Evolutionary conservation across 2,113 vertebrate genomes (phyloP).

Genomic region (Lasiurus cinereus): DNA sequence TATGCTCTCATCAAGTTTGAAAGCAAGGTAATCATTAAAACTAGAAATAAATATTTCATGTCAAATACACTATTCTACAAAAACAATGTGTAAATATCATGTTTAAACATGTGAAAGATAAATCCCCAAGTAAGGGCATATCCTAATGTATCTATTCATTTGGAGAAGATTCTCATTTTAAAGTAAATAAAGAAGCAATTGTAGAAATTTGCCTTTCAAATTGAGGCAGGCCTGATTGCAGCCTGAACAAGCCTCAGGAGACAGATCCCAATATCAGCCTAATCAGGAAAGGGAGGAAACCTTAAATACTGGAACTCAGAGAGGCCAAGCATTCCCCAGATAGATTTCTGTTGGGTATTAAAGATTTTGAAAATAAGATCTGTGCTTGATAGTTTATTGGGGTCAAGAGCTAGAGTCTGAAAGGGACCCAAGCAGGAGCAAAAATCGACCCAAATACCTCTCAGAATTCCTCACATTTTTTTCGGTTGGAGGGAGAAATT

Average conservation of each 20-base stretch:
- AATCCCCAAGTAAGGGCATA: neutral
- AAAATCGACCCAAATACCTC: neutral
- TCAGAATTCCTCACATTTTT: neutral
- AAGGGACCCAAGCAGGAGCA: neutral
- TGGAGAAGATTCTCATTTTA: conserved; percentile 31
- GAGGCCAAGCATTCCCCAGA: neutral
- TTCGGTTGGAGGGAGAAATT: neutral
- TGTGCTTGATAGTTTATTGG: neutral
- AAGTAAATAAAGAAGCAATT: conserved; percentile 64
- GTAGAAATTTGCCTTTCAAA: conserved; percentile 65
- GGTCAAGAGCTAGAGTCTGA: neutral
- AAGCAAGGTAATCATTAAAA: conserved; percentile 59
- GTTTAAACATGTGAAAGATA: conserved; percentile 56
- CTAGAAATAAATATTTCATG: conserved; percentile 11
- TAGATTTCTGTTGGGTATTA: neutral
- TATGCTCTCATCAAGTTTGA: neutral
- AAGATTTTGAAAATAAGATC: conserved; percentile 1
- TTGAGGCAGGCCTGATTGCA: conserved; percentile 60
- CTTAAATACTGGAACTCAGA: neutral
- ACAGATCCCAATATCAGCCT: neutral
- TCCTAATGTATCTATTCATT: conserved; percentile 25
- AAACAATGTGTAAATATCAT: conserved; percentile 54
- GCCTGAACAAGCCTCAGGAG: conserved; percentile 44
- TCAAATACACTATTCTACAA: conserved; percentile 1
- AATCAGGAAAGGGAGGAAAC: conserved; percentile 32